phyloP scores from a whole-genome alignment of 2,113 vertebrate species.

The Callocephalon fimbriatum region DNA sequence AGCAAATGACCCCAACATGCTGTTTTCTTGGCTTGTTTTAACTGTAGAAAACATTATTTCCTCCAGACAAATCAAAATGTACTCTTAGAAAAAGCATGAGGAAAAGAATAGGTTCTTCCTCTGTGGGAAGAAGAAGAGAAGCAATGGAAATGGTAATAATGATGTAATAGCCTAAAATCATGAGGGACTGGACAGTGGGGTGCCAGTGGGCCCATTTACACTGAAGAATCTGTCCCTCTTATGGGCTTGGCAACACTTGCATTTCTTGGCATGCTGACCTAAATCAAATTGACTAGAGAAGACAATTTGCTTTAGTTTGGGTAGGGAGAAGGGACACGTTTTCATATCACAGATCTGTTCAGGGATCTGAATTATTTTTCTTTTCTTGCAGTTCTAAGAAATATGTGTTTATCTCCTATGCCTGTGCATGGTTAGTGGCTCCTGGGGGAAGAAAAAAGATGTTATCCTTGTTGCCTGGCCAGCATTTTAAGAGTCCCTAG shows the following conservation, averaged over 20 bases:
- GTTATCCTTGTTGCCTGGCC: neutral
- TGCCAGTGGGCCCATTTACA: neutral
- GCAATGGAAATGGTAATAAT: neutral
- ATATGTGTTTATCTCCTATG: neutral
- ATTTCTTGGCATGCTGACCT: neutral
- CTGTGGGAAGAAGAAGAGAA: neutral
- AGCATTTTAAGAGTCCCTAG: constrained; percentile 15
- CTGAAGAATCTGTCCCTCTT: neutral
- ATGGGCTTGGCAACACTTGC: neutral
- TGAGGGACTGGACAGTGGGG: neutral
- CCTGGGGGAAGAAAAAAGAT: neutral
- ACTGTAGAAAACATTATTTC: neutral
- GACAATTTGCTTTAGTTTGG: neutral
- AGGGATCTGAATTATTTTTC: neutral
- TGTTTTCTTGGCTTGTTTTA: neutral
- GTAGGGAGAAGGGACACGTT: neutral
- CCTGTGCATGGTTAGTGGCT: neutral
- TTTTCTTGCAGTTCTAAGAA: neutral
- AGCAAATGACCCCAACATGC: neutral
- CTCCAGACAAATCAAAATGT: neutral
- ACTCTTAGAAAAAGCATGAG: neutral
- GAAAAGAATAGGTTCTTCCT: neutral
- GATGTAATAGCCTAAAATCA: neutral
- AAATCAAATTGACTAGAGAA: neutral
- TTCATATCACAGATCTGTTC: neutral